phyloP scores from a whole-genome alignment of 2,888 invertebrate genomes.

The Tipula helvola region DNA sequence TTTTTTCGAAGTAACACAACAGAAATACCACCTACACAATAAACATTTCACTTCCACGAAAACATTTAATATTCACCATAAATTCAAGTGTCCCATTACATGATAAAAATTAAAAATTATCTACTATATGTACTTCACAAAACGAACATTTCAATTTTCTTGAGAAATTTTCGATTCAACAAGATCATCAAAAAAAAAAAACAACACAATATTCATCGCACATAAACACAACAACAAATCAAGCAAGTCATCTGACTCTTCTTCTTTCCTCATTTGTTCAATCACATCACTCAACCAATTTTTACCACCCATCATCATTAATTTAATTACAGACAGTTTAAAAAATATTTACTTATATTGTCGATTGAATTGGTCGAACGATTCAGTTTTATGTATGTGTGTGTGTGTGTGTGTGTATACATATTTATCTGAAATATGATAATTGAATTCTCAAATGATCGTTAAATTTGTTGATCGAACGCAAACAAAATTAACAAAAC shows the following conservation, averaged over 20 bases:
- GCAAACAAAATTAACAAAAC: not conserved
- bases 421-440: not conserved
- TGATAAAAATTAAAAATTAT: not conserved
- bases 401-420: not conserved
- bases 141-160: not conserved
- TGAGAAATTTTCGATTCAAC: not conserved
- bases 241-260: conserved; percentile 4
- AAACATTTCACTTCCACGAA: not conserved
- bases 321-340: not conserved
- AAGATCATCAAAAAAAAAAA: not conserved
- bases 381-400: not conserved
- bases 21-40: not conserved
- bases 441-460: conserved; percentile 4
- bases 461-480: not conserved
- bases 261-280: not conserved
- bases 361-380: not conserved
- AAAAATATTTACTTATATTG: not conserved
- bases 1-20: not conserved
- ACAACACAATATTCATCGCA: not conserved
- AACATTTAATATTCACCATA: not conserved
- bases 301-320: conserved; percentile 4
- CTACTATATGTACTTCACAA: not conserved
- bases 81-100: not conserved
- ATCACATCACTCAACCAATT: not conserved
- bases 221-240: not conserved